phyloP scores from a whole-genome alignment of 2,113 vertebrate genomes.

The Abramis brama region DNA sequence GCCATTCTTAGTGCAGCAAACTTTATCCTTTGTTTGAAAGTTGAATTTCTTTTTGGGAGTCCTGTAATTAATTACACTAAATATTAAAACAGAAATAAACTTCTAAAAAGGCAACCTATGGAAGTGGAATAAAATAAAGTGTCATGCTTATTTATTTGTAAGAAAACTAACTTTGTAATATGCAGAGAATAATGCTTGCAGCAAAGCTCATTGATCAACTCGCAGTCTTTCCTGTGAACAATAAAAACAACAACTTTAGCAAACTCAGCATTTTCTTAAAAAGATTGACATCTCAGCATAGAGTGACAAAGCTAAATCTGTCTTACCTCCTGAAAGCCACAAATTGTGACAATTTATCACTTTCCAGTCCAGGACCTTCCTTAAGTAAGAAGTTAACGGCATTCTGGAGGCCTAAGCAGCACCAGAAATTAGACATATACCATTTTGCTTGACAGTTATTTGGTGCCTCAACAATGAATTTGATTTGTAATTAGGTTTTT shows the following conservation, averaged over 20 bases:
- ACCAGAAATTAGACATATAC: not conserved
- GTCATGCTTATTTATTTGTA: not conserved
- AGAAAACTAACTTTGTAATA: slow-evolving; percentile 64
- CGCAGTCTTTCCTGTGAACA: slow-evolving; percentile 75
- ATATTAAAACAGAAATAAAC: not conserved
- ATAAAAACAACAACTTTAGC: not conserved
- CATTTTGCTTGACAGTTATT: not conserved
- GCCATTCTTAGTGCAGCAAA: slow-evolving; percentile 79
- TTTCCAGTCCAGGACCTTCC: slow-evolving; percentile 73
- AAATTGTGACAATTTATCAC: slow-evolving; percentile 80
- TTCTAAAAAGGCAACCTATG: not conserved
- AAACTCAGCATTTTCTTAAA: not conserved
- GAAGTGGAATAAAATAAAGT: not conserved
- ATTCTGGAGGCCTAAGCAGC: slow-evolving; percentile 44
- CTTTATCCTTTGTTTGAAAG: slow-evolving; percentile 80
- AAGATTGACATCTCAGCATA: not conserved
- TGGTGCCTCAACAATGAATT: not conserved
- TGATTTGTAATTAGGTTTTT: not conserved
- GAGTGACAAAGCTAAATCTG: not conserved
- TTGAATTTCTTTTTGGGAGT: slow-evolving; percentile 56
- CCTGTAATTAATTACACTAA: slow-evolving; percentile 34
- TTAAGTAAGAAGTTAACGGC: slow-evolving; percentile 48
- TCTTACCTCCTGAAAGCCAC: slow-evolving; percentile 85
- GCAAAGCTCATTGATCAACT: slow-evolving; percentile 83
- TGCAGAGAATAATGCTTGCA: slow-evolving; percentile 77